These are phyloP conservation scores for Agrochola litura DNA, from an alignment of 2,888 invertebrate genomes.

Conservation along the genomic window DNA sequence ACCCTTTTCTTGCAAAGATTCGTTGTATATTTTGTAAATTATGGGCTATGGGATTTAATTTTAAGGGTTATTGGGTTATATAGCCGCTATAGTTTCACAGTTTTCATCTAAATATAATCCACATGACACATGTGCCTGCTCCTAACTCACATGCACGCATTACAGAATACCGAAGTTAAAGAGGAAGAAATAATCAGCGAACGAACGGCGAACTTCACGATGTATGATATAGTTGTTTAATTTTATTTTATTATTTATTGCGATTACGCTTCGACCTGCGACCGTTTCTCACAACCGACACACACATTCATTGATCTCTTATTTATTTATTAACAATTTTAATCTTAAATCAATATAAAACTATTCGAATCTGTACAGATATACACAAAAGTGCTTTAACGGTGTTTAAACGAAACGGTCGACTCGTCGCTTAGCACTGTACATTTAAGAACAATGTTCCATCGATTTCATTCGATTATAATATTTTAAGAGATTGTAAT, in stretches of 20 bases:
- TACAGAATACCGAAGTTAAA: constrained; percentile 89
- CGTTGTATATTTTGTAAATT: constrained; percentile 42
- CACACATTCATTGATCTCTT: constrained; percentile 70
- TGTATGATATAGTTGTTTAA: constrained; percentile 87
- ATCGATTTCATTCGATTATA: constrained; percentile 69
- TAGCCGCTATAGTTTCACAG: constrained; percentile 56
- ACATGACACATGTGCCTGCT: constrained; percentile 71
- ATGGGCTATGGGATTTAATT: constrained; percentile 19
- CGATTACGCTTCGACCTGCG: constrained; percentile 61
- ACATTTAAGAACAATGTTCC: constrained; percentile 74
- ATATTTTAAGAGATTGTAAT: constrained; percentile 70
- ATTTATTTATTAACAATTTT: constrained; percentile 65
- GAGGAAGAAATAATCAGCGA: constrained; percentile 85
- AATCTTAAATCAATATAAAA: constrained; percentile 42
- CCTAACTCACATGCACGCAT: constrained; percentile 86
- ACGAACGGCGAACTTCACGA: constrained; percentile 83
- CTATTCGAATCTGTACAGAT: constrained; percentile 60
- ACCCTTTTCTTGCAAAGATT: no score
- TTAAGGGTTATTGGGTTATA: constrained; percentile 3
- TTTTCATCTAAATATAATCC: constrained; percentile 56
- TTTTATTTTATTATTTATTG: constrained; percentile 85
- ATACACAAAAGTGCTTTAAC: constrained; percentile 36
- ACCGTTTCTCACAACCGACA: constrained; percentile 56
- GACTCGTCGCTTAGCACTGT: constrained; percentile 66
- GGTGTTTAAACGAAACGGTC: constrained; percentile 60